phyloP scores from a whole-genome alignment of 2,113 vertebrate species.

The Ariopsis seemanni region DNA sequence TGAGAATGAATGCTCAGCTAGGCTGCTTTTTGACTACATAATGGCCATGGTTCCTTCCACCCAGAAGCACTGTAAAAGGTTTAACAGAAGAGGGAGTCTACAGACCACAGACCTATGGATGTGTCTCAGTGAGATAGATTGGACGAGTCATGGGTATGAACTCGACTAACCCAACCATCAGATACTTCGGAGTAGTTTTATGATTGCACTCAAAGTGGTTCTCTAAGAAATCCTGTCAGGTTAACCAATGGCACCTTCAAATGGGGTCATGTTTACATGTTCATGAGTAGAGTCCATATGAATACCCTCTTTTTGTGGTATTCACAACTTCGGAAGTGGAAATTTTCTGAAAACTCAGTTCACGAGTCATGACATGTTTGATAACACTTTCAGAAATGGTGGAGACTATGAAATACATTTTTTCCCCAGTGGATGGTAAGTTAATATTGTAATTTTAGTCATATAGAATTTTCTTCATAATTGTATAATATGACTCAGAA shows the following conservation, averaged over 20 bases:
- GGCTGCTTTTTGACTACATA: neutral
- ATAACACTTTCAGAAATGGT: too few relatives aligned
- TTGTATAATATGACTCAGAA: too few relatives aligned
- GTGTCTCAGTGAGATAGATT: neutral
- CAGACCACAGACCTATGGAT: neutral
- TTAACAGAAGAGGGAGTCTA: neutral
- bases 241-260: neutral
- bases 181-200: neutral
- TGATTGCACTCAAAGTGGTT: neutral
- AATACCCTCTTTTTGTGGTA: too few relatives aligned
- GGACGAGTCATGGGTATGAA: neutral
- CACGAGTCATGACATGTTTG: too few relatives aligned
- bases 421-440: too few relatives aligned
- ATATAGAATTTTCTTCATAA: too few relatives aligned
- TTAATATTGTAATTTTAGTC: too few relatives aligned
- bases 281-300: too few relatives aligned
- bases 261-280: too few relatives aligned
- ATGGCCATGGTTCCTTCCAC: neutral
- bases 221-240: neutral
- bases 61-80: neutral
- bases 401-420: too few relatives aligned
- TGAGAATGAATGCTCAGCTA: constrained; percentile 12
- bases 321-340: too few relatives aligned
- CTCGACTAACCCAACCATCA: neutral
- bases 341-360: too few relatives aligned